Percentiles rank a stretch among this genome's conserved stretches.
phyloP scores from a whole-genome alignment of 1,140 invertebrate genomes.

The Yoshiicerus persimilis region DNA sequence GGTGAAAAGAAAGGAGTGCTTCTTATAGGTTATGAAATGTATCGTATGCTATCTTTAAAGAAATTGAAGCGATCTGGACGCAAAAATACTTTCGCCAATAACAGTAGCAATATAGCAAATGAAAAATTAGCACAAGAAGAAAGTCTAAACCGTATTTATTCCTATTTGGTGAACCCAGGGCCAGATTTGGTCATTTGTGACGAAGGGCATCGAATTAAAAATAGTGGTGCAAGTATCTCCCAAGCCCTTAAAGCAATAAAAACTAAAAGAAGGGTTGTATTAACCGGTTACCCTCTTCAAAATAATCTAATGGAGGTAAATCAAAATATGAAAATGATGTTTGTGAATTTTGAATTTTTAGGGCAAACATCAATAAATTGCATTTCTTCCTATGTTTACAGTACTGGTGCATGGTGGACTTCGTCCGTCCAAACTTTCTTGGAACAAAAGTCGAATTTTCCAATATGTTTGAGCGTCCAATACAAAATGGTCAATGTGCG shows the following conservation, averaged over 20 bases:
- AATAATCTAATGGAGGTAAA: slow-evolving; percentile 81
- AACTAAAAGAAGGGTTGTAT: slow-evolving; percentile 83
- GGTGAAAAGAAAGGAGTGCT: slow-evolving; percentile 84
- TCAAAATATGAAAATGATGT: no score
- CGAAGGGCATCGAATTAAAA: slow-evolving; percentile 95
- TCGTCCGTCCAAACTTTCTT: slow-evolving; percentile 80
- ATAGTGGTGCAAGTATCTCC: slow-evolving; percentile 89
- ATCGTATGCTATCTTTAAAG: slow-evolving; percentile 76
- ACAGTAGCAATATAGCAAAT: neutral
- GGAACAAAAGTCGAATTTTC: slow-evolving; percentile 91
- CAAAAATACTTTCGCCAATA: slow-evolving; percentile 31
- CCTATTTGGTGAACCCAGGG: slow-evolving; percentile 83
- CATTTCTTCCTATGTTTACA: neutral
- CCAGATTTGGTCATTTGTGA: slow-evolving; percentile 94
- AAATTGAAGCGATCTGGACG: slow-evolving; percentile 57
- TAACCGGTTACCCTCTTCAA: slow-evolving; percentile 95
- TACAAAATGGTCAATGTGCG: slow-evolving; percentile 91
- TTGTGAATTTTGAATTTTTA: neutral
- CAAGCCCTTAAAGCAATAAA: slow-evolving; percentile 87
- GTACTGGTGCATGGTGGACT: slow-evolving; percentile 97
- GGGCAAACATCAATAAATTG: neutral
- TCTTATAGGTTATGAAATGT: slow-evolving; percentile 97
- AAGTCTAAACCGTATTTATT: slow-evolving; percentile 67
- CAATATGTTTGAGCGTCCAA: slow-evolving; percentile 94
- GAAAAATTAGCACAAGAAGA: slow-evolving; percentile 52